These are phyloP conservation scores for Ceyx margarethae DNA, from an alignment of 2,113 vertebrate genomes.

Conservation along the genomic window DNA sequence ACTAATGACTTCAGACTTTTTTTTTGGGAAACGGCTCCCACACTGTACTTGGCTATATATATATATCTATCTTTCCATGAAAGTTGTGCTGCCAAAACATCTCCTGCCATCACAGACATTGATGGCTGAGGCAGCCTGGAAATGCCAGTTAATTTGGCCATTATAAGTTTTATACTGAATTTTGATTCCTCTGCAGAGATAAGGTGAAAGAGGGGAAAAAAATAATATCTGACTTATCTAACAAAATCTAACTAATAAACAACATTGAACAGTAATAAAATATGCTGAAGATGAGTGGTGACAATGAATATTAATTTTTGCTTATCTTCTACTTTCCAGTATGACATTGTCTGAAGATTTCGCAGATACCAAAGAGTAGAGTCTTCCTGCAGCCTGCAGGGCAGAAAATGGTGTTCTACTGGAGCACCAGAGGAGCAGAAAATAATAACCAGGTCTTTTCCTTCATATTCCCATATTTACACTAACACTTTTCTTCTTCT, in stretches of 20 bases:
- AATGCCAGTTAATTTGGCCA: not conserved
- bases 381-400: not conserved
- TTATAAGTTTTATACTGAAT: not conserved
- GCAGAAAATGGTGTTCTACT: not conserved
- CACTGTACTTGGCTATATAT: conserved; percentile 7
- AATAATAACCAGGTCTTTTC: not conserved
- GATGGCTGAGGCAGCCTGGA: conserved; percentile 17
- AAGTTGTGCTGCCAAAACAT: conserved; percentile 1
- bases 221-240: too few species aligned
- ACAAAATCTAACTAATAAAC: not conserved
- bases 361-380: not conserved
- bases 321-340: not conserved
- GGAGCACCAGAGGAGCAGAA: not conserved
- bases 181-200: not conserved
- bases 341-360: not conserved
- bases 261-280: not conserved
- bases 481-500: not conserved
- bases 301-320: not conserved
- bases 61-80: not conserved
- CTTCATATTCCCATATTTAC: not conserved
- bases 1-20: not conserved
- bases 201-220: not conserved
- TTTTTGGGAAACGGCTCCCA: conserved; percentile 26
- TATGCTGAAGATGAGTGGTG: not conserved
- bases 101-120: not conserved